Base-by-base conservation (phyloP, 2,797 vertebrate species). In the Brachymystax lenok region DNA sequence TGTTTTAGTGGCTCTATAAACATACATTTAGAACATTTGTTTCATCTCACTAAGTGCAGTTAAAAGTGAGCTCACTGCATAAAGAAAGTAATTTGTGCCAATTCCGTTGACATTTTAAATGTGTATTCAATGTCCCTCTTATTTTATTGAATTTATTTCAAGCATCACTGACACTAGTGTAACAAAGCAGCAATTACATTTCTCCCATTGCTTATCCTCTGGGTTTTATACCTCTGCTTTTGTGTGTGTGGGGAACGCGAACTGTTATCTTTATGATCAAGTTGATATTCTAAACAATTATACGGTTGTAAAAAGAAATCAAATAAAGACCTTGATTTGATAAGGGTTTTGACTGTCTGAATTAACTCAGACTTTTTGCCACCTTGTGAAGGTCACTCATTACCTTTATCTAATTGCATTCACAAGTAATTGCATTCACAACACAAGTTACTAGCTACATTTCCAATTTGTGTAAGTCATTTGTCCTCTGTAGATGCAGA, bases 281-380 rank as follows among this genome's bases (percentile, higher is more conserved):
- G 78, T 83, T 70, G 77, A 83, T 78, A 82, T 77, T 79, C 35
- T 75, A 75, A 63, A 89, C 81, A 82, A 78, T 83, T 73, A 88
- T 77, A 73, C 46, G 75, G 86, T 91, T 93, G 90, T 93, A 92
- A 85, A 92, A 92, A 90, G 78, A 79, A 85, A 76, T 78, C 76
- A 79, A 85, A 90, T 69, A 92, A 90, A 86, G 90, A 89, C 88
- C 77, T 78, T 83, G 88, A 88, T 90, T 91, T 92, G 81, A 90
- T 88, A 76, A 86, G 75, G 76, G 84, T 75, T 24, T 76, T 88
- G 79, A 89, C 72, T 87, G 27, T 70, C 40, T 76, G 73, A 71
- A 54, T 66, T 80, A 77, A 80, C 10, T 84, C 2, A 59, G 3
- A 5, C 19, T 46, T 46, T 46, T 46, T 46, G 10, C 40, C 40